A percentile compares a stretch with the other conserved stretches of the same genome.
Evolutionary conservation across 1,140 invertebrate genomes (phyloP).

Genomic region (Drosophila navojoa): DNA sequence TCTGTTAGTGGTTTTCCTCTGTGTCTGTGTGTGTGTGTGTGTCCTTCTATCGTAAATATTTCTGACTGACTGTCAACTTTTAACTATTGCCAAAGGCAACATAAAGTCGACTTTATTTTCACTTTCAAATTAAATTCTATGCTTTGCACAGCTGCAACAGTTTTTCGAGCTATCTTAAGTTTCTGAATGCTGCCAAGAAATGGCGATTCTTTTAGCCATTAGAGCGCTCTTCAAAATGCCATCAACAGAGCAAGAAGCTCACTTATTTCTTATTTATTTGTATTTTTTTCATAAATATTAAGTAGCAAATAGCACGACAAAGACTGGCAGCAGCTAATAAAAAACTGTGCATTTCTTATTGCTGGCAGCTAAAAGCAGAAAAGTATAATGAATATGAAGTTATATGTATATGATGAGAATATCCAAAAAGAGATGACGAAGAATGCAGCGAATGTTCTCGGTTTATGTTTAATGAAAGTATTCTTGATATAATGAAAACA

Average conservation of each 20-base stretch:
- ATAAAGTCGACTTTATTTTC: slow-evolving; percentile 43
- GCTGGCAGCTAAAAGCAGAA: slow-evolving; percentile 25
- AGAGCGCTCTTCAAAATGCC: slow-evolving; percentile 51
- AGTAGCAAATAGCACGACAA: slow-evolving; percentile 57
- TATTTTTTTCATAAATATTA: slow-evolving; percentile 70
- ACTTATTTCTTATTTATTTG: slow-evolving; percentile 37
- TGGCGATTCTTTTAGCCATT: slow-evolving; percentile 62
- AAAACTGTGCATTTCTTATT: slow-evolving; percentile 59
- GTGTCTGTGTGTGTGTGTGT: neutral
- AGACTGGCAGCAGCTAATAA: slow-evolving; percentile 30
- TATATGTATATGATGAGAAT: neutral
- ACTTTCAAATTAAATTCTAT: slow-evolving; percentile 51
- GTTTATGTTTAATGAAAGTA: too few relatives aligned
- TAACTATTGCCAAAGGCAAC: slow-evolving; percentile 47
- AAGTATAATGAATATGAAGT: slow-evolving; percentile 17
- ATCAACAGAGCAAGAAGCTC: slow-evolving; percentile 49
- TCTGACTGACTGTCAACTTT: slow-evolving; percentile 47
- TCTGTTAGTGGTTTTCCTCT: slow-evolving; percentile 5
- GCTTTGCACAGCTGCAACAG: slow-evolving; percentile 38
- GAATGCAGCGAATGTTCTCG: too few relatives aligned
- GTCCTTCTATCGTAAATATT: slow-evolving; percentile 37
- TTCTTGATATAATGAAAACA: too few relatives aligned
- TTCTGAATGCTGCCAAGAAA: slow-evolving; percentile 18
- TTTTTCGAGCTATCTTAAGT: slow-evolving; percentile 22
- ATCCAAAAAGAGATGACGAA: too few relatives aligned